A percentile compares a stretch with the other conserved stretches of the same genome.
These are phyloP conservation scores for Sebastes iracundus DNA, from an alignment of 2,797 vertebrate species.

Conservation along the genomic window DNA sequence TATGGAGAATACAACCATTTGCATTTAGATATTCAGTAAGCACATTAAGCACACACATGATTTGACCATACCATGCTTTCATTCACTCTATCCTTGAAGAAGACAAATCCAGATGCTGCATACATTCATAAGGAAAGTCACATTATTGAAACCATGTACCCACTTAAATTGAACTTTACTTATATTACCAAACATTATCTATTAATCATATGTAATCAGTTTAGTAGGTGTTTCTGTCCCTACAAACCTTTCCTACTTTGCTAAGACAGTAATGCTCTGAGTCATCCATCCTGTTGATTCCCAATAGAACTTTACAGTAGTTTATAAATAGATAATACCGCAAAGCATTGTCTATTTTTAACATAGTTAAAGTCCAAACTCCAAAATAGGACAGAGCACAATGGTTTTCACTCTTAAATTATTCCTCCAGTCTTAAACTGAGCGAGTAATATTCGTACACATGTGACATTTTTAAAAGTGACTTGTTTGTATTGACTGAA, in stretches of 20 bases:
- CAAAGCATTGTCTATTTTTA: conserved; percentile 64
- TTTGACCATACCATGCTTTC: not conserved
- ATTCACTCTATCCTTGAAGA: not conserved
- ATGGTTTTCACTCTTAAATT: conserved; percentile 19
- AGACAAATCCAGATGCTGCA: not conserved
- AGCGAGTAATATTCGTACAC: not conserved
- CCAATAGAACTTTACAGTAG: conserved; percentile 28
- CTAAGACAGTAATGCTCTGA: conserved; percentile 14
- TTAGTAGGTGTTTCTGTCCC: not conserved
- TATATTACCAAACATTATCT: not conserved
- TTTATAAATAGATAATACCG: conserved; percentile 60
- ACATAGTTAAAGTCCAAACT: conserved; percentile 17
- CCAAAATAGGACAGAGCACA: conserved; percentile 42
- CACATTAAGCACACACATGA: not conserved
- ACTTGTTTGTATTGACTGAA: not conserved
- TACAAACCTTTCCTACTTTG: not conserved
- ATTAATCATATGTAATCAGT: not conserved
- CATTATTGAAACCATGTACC: not conserved
- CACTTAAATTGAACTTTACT: not conserved
- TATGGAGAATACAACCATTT: not conserved
- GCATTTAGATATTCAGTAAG: not conserved
- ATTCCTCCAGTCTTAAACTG: conserved; percentile 1
- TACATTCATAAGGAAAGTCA: not conserved
- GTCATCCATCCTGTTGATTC: conserved; percentile 39
- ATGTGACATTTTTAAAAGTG: not conserved